phyloP scores from a whole-genome alignment of 1,140 invertebrate species.

The Hypothenemus hampei region DNA sequence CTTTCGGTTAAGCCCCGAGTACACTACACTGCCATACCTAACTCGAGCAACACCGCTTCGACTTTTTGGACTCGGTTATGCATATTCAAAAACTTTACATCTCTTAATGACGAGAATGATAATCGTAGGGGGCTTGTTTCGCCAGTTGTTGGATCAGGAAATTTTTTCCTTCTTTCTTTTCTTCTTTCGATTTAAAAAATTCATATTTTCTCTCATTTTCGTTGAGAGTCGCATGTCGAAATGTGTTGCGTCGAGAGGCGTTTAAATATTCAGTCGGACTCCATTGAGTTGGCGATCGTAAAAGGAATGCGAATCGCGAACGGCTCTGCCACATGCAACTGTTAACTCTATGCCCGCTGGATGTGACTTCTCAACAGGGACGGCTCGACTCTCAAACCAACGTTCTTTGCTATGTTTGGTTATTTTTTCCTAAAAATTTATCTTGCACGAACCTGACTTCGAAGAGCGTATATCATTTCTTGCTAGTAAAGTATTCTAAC shows the following conservation, averaged over 20 bases:
- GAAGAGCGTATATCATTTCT: slow-evolving; percentile 18
- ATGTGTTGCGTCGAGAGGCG: neutral
- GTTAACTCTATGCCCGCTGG: neutral
- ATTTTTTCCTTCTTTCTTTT: too few species aligned
- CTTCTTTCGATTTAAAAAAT: too few species aligned
- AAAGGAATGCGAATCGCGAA: slow-evolving; percentile 24
- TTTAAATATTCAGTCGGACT: slow-evolving; percentile 19
- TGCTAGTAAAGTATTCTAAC: slow-evolving; percentile 1
- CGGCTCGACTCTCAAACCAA: neutral
- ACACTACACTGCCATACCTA: too few species aligned
- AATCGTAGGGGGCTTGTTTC: too few species aligned
- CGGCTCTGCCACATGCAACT: slow-evolving; percentile 24
- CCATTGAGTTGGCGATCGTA: slow-evolving; percentile 22
- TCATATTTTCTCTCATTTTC: too few species aligned
- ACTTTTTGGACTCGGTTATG: slow-evolving; percentile 14
- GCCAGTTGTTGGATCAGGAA: too few species aligned
- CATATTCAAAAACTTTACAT: slow-evolving; percentile 26
- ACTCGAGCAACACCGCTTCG: slow-evolving; percentile 22
- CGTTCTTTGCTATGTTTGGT: neutral
- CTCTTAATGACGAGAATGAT: too few species aligned
- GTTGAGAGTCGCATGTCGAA: too few species aligned
- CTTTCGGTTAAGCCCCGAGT: slow-evolving; percentile 16
- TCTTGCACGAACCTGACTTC: slow-evolving; percentile 3
- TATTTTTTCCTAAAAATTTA: neutral
- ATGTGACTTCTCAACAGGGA: neutral